Percentiles rank a stretch among this genome's conserved stretches.
Conservation (phyloP, 2,888 invertebrate species). For the Hypselothyrea guttata region DNA sequence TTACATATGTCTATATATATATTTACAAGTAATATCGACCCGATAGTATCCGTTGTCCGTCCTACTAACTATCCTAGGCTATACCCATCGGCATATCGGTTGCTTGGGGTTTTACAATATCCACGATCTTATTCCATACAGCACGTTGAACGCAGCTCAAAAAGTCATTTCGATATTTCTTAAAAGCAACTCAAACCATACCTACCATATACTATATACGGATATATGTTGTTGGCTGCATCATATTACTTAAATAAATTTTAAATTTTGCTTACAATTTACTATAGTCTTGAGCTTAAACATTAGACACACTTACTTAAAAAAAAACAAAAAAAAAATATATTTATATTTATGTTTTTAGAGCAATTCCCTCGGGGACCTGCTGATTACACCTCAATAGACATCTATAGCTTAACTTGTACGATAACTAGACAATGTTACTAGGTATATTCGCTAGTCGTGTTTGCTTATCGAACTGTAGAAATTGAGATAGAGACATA, state of each 20-base stretch:
- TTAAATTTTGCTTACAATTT: slow-evolving; percentile 38
- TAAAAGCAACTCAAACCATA: no score
- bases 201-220: no score
- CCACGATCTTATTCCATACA: background rate
- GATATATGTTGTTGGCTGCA: background rate
- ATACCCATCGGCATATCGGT: background rate
- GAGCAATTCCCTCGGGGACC: slow-evolving; percentile 14
- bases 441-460: slow-evolving; percentile 7
- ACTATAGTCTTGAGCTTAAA: slow-evolving; percentile 61
- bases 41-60: background rate
- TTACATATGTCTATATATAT: slow-evolving; percentile 4
- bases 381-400: slow-evolving; percentile 18
- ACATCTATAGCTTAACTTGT: slow-evolving; percentile 55
- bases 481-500: background rate
- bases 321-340: slow-evolving; percentile 49
- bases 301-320: slow-evolving; percentile 29
- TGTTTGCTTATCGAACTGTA: slow-evolving; percentile 16
- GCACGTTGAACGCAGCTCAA: slow-evolving; percentile 1
- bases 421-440: slow-evolving; percentile 25
- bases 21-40: slow-evolving; percentile 1
- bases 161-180: background rate
- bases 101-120: background rate
- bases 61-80: background rate
- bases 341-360: no score
- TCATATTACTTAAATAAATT: slow-evolving; percentile 5